These are phyloP conservation scores for Otocyon megalotis DNA, from an alignment of 2,113 vertebrate genomes.

Conservation along the genomic window DNA sequence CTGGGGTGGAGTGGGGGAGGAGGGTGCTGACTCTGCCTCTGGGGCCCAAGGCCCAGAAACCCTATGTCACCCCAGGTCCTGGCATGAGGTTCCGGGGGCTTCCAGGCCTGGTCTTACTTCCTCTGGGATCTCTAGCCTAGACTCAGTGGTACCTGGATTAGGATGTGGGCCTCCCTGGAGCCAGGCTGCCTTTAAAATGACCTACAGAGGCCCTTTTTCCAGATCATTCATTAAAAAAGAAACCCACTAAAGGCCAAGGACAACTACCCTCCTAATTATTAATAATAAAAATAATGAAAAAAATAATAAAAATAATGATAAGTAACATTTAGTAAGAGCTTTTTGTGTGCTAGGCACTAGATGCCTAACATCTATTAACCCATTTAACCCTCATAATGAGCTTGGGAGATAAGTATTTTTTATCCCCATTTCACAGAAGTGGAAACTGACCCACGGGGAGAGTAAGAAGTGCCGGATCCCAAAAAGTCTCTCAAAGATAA, in stretches of 20 bases:
- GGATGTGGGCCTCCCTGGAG: not conserved
- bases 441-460: not conserved
- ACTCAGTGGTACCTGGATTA: not conserved
- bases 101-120: not conserved
- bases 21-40: not conserved
- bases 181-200: not conserved
- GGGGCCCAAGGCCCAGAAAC: not conserved
- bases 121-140: not conserved
- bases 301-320: not conserved
- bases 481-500: not conserved
- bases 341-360: not conserved
- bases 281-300: no score
- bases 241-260: not conserved
- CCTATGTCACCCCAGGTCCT: not conserved
- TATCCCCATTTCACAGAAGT: not conserved
- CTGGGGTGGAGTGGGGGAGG: not conserved
- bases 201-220: not conserved
- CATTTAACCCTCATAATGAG: not conserved
- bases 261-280: not conserved
- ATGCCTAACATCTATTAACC: not conserved
- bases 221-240: not conserved
- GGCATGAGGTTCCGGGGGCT: not conserved
- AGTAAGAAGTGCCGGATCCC: not conserved
- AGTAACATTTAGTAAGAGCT: not conserved
- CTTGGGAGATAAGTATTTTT: not conserved